Conservation (phyloP, 2,888 invertebrate genomes). For the Sarcophaga carnaria region DNA sequence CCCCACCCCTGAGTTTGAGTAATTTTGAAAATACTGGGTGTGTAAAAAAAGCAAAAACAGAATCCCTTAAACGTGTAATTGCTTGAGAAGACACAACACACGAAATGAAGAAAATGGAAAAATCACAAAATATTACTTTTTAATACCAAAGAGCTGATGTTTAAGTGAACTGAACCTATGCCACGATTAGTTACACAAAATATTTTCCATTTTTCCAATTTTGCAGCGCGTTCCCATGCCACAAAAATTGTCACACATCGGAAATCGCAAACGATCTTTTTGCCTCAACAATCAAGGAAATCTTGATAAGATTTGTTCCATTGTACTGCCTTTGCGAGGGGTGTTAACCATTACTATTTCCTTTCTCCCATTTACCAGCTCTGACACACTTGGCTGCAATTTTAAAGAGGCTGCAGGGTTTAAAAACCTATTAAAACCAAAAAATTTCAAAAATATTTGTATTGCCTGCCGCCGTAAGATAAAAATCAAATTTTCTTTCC, state of each 20-base stretch:
- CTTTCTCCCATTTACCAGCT: background rate
- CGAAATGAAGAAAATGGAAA: conserved; percentile 44
- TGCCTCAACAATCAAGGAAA: conserved; percentile 28
- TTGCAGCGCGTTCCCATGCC: conserved; percentile 51
- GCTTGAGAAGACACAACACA: conserved; percentile 20
- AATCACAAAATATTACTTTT: conserved; percentile 62
- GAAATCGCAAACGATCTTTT: conserved; percentile 53
- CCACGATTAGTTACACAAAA: conserved; percentile 66
- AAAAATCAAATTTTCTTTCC: conserved; percentile 58
- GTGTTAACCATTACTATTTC: conserved; percentile 54
- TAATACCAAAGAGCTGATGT: conserved; percentile 57
- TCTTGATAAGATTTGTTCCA: conserved; percentile 55
- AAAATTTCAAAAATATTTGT: conserved; percentile 50
- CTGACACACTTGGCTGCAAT: background rate
- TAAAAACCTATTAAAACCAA: conserved; percentile 20
- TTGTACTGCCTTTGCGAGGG: conserved; percentile 11
- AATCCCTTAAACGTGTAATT: conserved; percentile 63
- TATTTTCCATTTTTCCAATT: conserved; percentile 5
- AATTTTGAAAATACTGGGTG: background rate
- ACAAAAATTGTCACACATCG: conserved; percentile 65
- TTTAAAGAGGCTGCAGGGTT: conserved; percentile 32
- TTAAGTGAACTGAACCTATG: conserved; percentile 66
- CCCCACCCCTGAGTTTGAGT: conserved; percentile 22
- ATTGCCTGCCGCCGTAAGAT: conserved; percentile 57
- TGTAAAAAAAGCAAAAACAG: background rate